phyloP scores from a whole-genome alignment of 2,797 vertebrate genomes.

The Clarias laeviceps region DNA sequence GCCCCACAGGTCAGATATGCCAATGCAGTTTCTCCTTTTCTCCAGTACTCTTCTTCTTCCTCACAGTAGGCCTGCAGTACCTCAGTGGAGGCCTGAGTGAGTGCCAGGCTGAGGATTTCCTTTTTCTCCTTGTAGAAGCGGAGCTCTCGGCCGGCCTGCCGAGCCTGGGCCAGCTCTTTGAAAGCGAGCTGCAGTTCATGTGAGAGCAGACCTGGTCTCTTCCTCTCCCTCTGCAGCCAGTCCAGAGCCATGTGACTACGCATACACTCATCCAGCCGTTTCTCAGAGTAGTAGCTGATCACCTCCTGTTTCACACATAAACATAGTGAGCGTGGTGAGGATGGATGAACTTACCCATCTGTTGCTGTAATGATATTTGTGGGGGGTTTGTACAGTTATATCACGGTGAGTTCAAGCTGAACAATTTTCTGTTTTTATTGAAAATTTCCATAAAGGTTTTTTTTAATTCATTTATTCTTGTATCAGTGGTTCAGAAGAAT shows the following conservation, averaged over 20 bases:
- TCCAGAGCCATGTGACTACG: conserved; percentile 92
- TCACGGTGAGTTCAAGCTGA: not conserved
- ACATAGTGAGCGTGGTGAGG: not conserved
- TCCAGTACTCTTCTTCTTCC: conserved; percentile 40
- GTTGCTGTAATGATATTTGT: not conserved
- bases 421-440: not conserved
- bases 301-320: conserved; percentile 77
- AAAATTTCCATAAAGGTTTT: not conserved
- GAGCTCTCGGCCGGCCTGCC: conserved; percentile 82
- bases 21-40: conserved; percentile 30
- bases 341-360: not conserved
- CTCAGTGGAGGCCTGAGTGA: conserved; percentile 79
- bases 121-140: conserved; percentile 92
- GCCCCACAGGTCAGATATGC: conserved; percentile 6
- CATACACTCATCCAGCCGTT: conserved; percentile 83
- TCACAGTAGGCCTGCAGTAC: conserved; percentile 39
- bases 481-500: not conserved
- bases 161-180: conserved; percentile 81
- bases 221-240: conserved; percentile 86
- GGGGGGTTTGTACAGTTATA: not conserved
- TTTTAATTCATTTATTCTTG: not conserved
- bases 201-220: conserved; percentile 78
- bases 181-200: conserved; percentile 83
- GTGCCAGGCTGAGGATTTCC: conserved; percentile 86
- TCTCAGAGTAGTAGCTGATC: conserved; percentile 86